Evolutionary conservation across 2,888 invertebrate genomes (phyloP).

Genomic region (Syritta pipiens): DNA sequence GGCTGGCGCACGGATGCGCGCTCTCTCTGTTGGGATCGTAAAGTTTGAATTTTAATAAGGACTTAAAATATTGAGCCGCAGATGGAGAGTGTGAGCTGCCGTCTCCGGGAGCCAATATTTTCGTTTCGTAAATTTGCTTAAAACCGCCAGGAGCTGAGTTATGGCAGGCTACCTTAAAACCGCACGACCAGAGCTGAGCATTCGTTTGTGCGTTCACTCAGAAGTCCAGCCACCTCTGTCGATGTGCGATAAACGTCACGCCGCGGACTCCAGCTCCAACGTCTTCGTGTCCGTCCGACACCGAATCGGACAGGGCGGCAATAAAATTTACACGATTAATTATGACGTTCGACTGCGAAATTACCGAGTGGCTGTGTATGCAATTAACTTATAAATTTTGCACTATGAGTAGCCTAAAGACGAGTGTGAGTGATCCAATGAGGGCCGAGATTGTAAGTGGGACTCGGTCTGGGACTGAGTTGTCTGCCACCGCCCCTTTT

Average conservation of each 20-base stretch:
- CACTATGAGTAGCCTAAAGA: conserved; percentile 54
- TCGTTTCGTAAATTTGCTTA: conserved; percentile 65
- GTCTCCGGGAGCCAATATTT: conserved; percentile 56
- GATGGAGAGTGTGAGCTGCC: conserved; percentile 46
- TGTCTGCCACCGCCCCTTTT: conserved; percentile 16
- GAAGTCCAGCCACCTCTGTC: conserved; percentile 8
- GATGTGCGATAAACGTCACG: conserved; percentile 60
- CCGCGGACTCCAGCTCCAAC: no score
- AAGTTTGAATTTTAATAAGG: conserved; percentile 67
- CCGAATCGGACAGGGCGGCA: conserved; percentile 40
- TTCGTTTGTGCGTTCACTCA: conserved; percentile 44
- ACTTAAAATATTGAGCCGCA: conserved; percentile 59
- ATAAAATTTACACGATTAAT: conserved; percentile 67
- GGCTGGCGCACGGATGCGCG: conserved; percentile 23
- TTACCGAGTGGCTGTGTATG: conserved; percentile 40
- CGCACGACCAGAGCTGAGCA: conserved; percentile 36
- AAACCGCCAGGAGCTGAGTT: conserved; percentile 62
- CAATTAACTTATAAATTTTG: conserved; percentile 65
- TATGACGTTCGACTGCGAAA: conserved; percentile 64
- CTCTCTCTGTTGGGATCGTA: conserved; percentile 29
- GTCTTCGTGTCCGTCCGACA: no score
- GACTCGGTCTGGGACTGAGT: not conserved
- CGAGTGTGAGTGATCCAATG: conserved; percentile 58
- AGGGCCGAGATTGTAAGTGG: not conserved
- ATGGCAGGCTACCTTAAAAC: conserved; percentile 65